Evolutionary conservation across 2,888 invertebrate species (phyloP), one percentile per base, ranked within the genome.

Genomic region (Drosophila infuscata): DNA sequence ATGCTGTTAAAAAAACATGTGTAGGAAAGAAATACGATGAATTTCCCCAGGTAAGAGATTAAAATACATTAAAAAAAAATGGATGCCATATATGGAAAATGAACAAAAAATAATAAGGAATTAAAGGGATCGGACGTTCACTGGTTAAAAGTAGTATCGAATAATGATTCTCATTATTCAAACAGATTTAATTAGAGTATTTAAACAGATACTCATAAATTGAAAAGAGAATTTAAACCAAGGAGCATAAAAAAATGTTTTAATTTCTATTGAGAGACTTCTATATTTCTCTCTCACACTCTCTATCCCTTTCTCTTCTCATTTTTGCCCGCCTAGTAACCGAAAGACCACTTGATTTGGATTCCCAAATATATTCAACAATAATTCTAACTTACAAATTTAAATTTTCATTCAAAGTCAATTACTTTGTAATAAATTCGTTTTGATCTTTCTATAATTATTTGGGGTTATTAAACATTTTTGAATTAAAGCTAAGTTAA

Each of bases 1-100:
- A 94, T 84, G 97, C 97, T 0, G 97, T 97, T 0, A 95, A 96
- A 92, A 96, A 95, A 91, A 96, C 96, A 81, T 97, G 97, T 91
- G 94, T 97, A 30, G 97, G 97, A 6, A 95, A 96, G 87, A 94
- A 95, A 75, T 97, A 96, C 91, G 95, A 95, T 15, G 96, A 97
- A 71, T 97, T 97, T 90, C 97, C 97, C 0, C 96, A 97, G 91
- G 93, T 93, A 82, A 70, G 36, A 52, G 25, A 15, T 25, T 29
- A n/a, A 29, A 38, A 17, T 36, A 17, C 6, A 25, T 11, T 46
- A 29, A 35, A 58, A 11, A n/a, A 46, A 20, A 59, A n/a, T 7
- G 6, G 3, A 20, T 20, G 17, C 8, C 4, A 41, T 41, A 20
- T 5, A 41, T 38, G 7, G 5, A 0, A 33, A 12, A 25, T 46